phyloP scores from a whole-genome alignment of 2,888 invertebrate genomes.

The Amphipoea lucens region DNA sequence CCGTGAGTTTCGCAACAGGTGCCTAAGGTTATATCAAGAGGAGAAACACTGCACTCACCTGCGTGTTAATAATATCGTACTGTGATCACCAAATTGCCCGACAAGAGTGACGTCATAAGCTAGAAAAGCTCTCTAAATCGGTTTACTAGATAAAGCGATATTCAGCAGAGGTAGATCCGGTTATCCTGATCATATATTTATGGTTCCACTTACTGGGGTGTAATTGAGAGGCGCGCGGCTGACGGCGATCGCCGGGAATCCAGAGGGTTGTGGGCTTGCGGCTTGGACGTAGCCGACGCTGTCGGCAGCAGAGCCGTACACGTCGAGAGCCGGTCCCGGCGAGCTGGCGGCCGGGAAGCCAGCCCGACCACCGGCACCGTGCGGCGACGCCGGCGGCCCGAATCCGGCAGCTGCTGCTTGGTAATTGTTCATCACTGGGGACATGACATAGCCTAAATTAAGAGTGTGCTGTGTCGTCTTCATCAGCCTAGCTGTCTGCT shows the following conservation, averaged over 20 bases:
- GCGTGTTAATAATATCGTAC: constrained; percentile 36
- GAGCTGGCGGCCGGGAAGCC: constrained; percentile 98
- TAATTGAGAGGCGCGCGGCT: constrained; percentile 98
- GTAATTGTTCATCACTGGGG: constrained; percentile 98
- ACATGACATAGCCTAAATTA: constrained; percentile 64
- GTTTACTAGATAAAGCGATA: background rate
- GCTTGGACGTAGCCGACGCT: constrained; percentile 98
- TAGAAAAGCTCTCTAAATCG: constrained; percentile 23
- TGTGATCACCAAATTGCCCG: constrained; percentile 26
- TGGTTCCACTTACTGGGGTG: constrained; percentile 94
- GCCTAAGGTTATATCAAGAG: constrained; percentile 40
- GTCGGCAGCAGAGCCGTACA: constrained; percentile 97
- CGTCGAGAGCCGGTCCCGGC: constrained; percentile 97
- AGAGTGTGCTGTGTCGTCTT: constrained; percentile 26
- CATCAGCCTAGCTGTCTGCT: constrained; percentile 53
- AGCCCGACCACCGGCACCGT: constrained; percentile 93
- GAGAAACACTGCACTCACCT: constrained; percentile 27
- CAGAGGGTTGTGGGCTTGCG: constrained; percentile 98
- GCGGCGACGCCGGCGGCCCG: constrained; percentile 96
- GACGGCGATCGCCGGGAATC: constrained; percentile 98
- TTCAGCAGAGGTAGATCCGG: background rate
- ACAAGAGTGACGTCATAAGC: constrained; percentile 28
- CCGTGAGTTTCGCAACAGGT: constrained; percentile 53
- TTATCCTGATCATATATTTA: constrained; percentile 4
- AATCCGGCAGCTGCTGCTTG: constrained; percentile 95